Conservation (phyloP, 2,113 vertebrate species). For the Mesitornis unicolor region DNA sequence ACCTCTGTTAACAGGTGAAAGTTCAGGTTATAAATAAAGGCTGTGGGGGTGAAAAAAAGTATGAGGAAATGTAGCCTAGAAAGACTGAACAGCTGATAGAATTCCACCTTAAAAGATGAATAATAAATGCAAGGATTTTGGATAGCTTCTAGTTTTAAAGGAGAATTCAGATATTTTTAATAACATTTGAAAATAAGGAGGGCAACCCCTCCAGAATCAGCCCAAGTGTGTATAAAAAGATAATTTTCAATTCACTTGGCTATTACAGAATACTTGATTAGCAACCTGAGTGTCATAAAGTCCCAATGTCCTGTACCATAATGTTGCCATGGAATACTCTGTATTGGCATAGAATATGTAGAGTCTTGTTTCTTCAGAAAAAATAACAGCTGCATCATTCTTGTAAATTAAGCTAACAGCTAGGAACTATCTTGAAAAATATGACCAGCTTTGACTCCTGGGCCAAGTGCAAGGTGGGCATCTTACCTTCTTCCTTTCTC, state of each 20-base stretch:
- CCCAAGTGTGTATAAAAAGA: background rate
- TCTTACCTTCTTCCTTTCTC: background rate
- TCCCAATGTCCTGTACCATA: background rate
- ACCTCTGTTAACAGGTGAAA: background rate
- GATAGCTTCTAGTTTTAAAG: background rate
- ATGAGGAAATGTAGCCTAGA: rapidly evolving
- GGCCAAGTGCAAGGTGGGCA: background rate
- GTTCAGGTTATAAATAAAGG: background rate
- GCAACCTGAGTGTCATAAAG: background rate
- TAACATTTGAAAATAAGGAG: background rate
- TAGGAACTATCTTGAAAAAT: background rate
- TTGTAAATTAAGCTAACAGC: background rate
- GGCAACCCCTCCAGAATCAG: background rate
- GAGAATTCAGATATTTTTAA: background rate
- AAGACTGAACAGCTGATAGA: background rate
- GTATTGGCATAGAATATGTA: background rate
- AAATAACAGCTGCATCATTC: background rate
- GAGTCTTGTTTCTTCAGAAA: background rate
- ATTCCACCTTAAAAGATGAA: background rate
- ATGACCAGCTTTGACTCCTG: background rate
- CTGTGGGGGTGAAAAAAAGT: background rate
- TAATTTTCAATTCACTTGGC: background rate
- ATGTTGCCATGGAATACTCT: background rate
- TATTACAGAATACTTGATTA: background rate
- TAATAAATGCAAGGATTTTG: background rate